phyloP scores from a whole-genome alignment of 2,888 invertebrate genomes.

The Ormyrus labotus region DNA sequence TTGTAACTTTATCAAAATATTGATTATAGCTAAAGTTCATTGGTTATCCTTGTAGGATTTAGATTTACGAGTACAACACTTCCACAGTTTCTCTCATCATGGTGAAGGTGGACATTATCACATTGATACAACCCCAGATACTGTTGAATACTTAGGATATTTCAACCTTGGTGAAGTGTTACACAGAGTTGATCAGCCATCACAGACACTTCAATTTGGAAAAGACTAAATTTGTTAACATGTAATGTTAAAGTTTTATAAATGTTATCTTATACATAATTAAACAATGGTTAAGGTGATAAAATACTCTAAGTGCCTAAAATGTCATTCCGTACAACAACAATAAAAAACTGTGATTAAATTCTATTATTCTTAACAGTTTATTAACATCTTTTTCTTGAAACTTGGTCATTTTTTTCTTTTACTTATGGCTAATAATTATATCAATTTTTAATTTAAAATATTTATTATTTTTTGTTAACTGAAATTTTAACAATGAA shows the following conservation, averaged over 20 bases:
- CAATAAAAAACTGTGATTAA: slow-evolving; percentile 44
- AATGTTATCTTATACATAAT: slow-evolving; percentile 32
- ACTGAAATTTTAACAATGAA: slow-evolving; percentile 2
- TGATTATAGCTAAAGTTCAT: slow-evolving; percentile 42
- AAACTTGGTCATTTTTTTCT: no score
- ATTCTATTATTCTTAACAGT: slow-evolving; percentile 35
- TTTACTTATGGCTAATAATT: no score
- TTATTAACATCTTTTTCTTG: no score
- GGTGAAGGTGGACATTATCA: slow-evolving; percentile 98
- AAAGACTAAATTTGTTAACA: slow-evolving; percentile 81
- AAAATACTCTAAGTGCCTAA: slow-evolving; percentile 42
- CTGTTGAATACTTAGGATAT: slow-evolving; percentile 93
- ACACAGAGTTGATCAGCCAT: slow-evolving; percentile 86
- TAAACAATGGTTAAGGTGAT: slow-evolving; percentile 19
- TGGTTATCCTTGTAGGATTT: slow-evolving; percentile 80
- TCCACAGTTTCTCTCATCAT: slow-evolving; percentile 92
- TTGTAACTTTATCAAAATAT: slow-evolving; percentile 39
- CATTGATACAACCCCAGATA: slow-evolving; percentile 92
- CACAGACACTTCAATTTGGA: slow-evolving; percentile 82
- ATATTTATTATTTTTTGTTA: neutral
- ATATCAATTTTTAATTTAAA: neutral
- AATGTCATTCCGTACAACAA: slow-evolving; percentile 38
- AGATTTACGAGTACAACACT: slow-evolving; percentile 95
- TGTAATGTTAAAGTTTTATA: slow-evolving; percentile 31
- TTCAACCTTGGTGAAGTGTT: slow-evolving; percentile 87